These are phyloP conservation scores for Phocoena sinus DNA, from an alignment of 2,113 vertebrate genomes.

Conservation along the genomic window DNA sequence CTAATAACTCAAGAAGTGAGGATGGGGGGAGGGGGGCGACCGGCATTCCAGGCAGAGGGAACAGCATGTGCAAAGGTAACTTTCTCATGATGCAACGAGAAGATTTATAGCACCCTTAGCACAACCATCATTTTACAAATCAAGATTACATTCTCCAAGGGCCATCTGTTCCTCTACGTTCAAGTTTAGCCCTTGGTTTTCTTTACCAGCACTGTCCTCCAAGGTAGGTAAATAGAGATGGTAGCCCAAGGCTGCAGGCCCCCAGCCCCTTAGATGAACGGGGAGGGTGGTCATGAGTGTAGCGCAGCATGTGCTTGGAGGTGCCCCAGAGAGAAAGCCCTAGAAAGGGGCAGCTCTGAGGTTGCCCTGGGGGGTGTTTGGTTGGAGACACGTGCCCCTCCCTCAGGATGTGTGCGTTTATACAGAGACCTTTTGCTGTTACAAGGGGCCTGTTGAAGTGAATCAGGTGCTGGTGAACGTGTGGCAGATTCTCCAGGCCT, in stretches of 20 bases:
- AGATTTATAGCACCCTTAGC: background rate
- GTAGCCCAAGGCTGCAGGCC: background rate
- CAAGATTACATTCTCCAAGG: background rate
- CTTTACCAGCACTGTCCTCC: background rate
- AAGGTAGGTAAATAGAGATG: background rate
- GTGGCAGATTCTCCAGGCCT: background rate
- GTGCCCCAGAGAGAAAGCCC: background rate
- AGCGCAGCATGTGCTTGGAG: background rate
- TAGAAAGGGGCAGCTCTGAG: background rate
- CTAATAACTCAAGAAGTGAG: background rate
- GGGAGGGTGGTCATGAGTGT: background rate
- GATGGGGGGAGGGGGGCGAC: too few species aligned
- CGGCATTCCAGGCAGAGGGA: background rate
- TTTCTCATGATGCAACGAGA: background rate
- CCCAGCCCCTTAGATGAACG: background rate
- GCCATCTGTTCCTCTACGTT: background rate
- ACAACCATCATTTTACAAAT: background rate
- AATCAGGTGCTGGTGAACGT: background rate
- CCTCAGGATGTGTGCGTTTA: background rate
- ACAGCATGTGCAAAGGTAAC: background rate
- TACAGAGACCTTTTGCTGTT: background rate
- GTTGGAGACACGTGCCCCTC: background rate
- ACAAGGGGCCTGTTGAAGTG: background rate
- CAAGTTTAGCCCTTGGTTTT: background rate
- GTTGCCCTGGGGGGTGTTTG: background rate